A percentile compares a stretch with the other conserved stretches of the same genome.
Evolutionary conservation across 1,140 invertebrate genomes (phyloP).

Genomic region (Nylanderia fulva): DNA sequence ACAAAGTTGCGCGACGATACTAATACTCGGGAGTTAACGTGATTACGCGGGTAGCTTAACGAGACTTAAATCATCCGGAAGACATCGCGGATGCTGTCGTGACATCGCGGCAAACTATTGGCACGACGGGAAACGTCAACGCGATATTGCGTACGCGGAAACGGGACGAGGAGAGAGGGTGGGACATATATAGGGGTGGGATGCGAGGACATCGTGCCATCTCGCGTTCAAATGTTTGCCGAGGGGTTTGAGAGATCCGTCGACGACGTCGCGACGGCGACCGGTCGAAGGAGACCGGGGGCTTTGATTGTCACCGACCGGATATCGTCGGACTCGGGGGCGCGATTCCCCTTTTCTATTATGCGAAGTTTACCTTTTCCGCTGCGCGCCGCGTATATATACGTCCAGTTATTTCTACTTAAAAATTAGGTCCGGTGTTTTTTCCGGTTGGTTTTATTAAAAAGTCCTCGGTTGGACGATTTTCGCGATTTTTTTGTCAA

Average conservation of each 20-base stretch:
- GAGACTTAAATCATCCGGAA: conserved; percentile 65
- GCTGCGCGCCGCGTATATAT: too few relatives aligned
- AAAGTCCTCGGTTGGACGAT: too few relatives aligned
- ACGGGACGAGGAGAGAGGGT: conserved; percentile 6
- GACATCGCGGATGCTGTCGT: background rate
- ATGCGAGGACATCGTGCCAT: conserved; percentile 23
- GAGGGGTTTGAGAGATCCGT: conserved; percentile 30
- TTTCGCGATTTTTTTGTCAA: background rate
- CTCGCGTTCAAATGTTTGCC: conserved; percentile 61
- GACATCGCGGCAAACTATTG: conserved; percentile 47
- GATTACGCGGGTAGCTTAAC: conserved; percentile 60
- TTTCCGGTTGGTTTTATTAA: too few relatives aligned
- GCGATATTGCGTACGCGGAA: conserved; percentile 36
- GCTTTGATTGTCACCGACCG: conserved; percentile 22
- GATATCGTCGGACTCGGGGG: conserved; percentile 6
- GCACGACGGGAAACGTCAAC: background rate
- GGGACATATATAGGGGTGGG: conserved; percentile 6
- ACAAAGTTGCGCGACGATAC: conserved; percentile 56
- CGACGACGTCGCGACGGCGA: conserved; percentile 39
- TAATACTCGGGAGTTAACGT: conserved; percentile 61
- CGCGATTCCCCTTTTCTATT: conserved; percentile 13
- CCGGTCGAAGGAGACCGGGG: conserved; percentile 34
- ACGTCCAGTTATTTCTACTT: conserved; percentile 11
- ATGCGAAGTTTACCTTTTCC: conserved; percentile 12
- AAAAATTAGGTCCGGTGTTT: background rate